These are phyloP conservation scores for Dynastes grantii DNA, from an alignment of 2,888 invertebrate species.

Conservation along the genomic window DNA sequence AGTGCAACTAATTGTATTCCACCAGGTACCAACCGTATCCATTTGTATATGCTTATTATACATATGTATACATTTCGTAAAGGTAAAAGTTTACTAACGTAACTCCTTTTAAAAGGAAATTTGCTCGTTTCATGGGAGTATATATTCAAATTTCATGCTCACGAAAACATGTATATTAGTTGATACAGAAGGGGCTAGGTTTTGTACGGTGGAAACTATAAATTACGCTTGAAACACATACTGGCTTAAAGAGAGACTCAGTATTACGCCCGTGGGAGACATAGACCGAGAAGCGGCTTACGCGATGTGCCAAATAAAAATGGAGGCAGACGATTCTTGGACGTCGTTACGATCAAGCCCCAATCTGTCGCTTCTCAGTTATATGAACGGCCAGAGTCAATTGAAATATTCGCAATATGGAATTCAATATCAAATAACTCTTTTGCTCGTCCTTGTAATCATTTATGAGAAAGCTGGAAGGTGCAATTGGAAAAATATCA, in stretches of 20 bases:
- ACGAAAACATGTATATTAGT: conserved; percentile 27
- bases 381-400: no score
- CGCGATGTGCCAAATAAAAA: conserved; percentile 25
- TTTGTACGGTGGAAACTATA: conserved; percentile 23
- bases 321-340: conserved; percentile 8
- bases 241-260: conserved; percentile 34
- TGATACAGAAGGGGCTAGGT: conserved; percentile 27
- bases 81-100: not conserved
- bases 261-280: conserved; percentile 44
- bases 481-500: not conserved
- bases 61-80: not conserved
- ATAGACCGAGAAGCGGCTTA: conserved; percentile 31
- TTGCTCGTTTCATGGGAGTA: not conserved
- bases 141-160: conserved; percentile 33
- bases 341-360: not conserved
- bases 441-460: not conserved
- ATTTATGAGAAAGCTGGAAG: not conserved
- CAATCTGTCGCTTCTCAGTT: not conserved
- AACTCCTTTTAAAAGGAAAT: conserved; percentile 13
- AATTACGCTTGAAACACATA: conserved; percentile 36
- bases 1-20: no score
- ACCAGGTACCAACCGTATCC: no score
- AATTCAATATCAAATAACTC: not conserved
- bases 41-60: no score
- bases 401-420: no score